These are phyloP conservation scores for Micrasema minimum DNA, from an alignment of 1,140 invertebrate species.

Conservation along the genomic window DNA sequence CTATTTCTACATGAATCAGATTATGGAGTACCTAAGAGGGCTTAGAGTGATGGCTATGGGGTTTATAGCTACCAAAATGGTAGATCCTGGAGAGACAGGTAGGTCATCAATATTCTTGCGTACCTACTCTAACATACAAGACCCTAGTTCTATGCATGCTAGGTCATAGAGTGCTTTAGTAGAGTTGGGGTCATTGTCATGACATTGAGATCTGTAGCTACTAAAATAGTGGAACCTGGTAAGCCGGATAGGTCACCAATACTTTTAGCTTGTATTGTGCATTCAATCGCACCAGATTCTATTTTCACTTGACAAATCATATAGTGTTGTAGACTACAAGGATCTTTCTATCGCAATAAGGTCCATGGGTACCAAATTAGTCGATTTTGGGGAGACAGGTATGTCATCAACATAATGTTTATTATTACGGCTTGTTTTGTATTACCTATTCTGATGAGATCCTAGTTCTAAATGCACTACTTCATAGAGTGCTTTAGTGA, in stretches of 20 bases:
- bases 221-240: slow-evolving; percentile 68
- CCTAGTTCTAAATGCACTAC: slow-evolving; percentile 62
- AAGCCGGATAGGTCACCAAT: slow-evolving; percentile 62
- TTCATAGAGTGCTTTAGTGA: slow-evolving; percentile 68
- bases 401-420: too few relatives aligned
- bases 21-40: slow-evolving; percentile 67
- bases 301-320: slow-evolving; percentile 64
- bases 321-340: slow-evolving; percentile 64
- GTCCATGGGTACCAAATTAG: slow-evolving; percentile 70
- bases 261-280: too few relatives aligned
- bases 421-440: too few relatives aligned
- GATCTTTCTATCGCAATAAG: slow-evolving; percentile 68
- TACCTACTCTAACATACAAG: too few relatives aligned
- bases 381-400: slow-evolving; percentile 66
- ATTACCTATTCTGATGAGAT: too few relatives aligned
- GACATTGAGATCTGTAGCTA: slow-evolving; percentile 68
- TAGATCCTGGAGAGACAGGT: slow-evolving; percentile 66
- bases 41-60: slow-evolving; percentile 66
- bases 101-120: too few relatives aligned
- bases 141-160: slow-evolving; percentile 60
- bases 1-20: slow-evolving; percentile 62
- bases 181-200: slow-evolving; percentile 65
- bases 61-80: slow-evolving; percentile 70
- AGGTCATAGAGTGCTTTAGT: slow-evolving; percentile 67
- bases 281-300: too few relatives aligned